A percentile compares a stretch with the other conserved stretches of the same genome.
phyloP scores from a whole-genome alignment of 30 jellyfish, hydroid and myxozoan genomes.

The Cassiopea andromeda region DNA sequence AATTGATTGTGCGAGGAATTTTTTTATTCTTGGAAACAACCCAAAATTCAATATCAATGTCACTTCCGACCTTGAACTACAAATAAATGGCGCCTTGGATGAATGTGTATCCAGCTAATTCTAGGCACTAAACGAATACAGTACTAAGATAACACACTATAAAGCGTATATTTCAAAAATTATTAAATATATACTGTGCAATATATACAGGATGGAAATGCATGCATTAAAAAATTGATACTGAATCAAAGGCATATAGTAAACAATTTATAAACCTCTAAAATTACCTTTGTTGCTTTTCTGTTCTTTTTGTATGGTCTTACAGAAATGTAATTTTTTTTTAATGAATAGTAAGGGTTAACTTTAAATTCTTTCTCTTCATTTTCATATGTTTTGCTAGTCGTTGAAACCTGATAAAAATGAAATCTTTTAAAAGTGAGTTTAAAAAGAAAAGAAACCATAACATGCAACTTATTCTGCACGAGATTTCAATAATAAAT shows the following conservation, averaged over 20 bases:
- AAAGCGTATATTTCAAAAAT: too few relatives aligned
- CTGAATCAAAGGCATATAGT: not conserved
- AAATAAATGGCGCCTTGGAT: too few relatives aligned
- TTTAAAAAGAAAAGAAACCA: too few relatives aligned
- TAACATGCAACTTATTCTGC: too few relatives aligned
- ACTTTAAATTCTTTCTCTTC: conserved; percentile 20
- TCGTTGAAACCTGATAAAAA: conserved; percentile 33
- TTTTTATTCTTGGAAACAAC: not conserved
- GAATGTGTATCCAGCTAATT: too few relatives aligned
- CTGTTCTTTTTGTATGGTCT: conserved; percentile 23
- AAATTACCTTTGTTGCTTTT: conserved; percentile 5
- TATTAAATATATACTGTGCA: too few relatives aligned
- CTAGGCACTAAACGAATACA: too few relatives aligned
- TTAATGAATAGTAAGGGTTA: conserved; percentile 44
- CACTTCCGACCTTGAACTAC: conserved; percentile 1
- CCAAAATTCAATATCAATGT: conserved; percentile 3
- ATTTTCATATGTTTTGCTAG: not conserved
- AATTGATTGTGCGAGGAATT: not conserved
- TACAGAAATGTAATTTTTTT: conserved; percentile 25
- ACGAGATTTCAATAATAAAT: too few relatives aligned
- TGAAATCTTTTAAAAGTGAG: not conserved
- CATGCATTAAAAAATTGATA: not conserved
- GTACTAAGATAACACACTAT: too few relatives aligned
- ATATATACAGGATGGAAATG: not conserved
- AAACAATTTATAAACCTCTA: not conserved